A percentile compares a stretch with the other conserved stretches of the same genome.
phyloP scores from a whole-genome alignment of 2,113 vertebrate species.

The Uria aalge region DNA sequence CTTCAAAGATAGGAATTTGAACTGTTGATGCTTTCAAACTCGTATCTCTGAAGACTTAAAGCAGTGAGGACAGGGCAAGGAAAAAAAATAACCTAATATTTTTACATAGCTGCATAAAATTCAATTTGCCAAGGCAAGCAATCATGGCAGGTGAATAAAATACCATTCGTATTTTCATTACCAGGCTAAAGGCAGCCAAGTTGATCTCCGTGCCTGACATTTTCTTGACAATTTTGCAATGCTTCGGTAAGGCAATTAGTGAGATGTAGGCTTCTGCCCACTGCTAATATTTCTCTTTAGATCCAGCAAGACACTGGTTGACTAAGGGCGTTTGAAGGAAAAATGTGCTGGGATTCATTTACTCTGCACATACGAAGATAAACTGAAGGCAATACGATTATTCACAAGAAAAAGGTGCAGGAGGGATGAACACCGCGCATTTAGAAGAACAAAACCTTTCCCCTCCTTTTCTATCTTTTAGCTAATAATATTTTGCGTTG shows the following conservation, averaged over 20 bases:
- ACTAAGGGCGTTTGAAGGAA: constrained; percentile 1
- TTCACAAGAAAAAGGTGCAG: not conserved
- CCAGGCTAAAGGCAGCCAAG: not conserved
- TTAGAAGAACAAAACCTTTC: not conserved
- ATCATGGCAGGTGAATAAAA: constrained; percentile 16
- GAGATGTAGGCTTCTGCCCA: constrained; percentile 22
- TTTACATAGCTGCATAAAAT: constrained; percentile 31
- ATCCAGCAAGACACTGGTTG: not conserved
- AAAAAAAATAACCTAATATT: not conserved
- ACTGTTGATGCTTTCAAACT: not conserved
- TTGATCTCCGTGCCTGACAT: not conserved
- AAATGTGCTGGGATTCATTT: constrained; percentile 9
- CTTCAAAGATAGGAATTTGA: constrained; percentile 37
- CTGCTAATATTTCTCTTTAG: constrained; percentile 8
- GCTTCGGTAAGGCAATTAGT: constrained; percentile 44
- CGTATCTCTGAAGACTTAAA: not conserved
- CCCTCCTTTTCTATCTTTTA: not conserved
- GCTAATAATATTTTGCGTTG: not conserved
- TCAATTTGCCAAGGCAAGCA: constrained; percentile 32
- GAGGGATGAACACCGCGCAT: not conserved
- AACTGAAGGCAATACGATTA: constrained; percentile 22
- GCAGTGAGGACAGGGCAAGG: not conserved
- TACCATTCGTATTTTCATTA: constrained; percentile 24
- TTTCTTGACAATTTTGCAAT: constrained; percentile 57
- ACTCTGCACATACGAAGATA: constrained; percentile 5